A percentile compares a stretch with the other conserved stretches of the same genome.
Evolutionary conservation across 2,797 vertebrate species (phyloP).

Genomic region (Sebastes hubbsi): DNA sequence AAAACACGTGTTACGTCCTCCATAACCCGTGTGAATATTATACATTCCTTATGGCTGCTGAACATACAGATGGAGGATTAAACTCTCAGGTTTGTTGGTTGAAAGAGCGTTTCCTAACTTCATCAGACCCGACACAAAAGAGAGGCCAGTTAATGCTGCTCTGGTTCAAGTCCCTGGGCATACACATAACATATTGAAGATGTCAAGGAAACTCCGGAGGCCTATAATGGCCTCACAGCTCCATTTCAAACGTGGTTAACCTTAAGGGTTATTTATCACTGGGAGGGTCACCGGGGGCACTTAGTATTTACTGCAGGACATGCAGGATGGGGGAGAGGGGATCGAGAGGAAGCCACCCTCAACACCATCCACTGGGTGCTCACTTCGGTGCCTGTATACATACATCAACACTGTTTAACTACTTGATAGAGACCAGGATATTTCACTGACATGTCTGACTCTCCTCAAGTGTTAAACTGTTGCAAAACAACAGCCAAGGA

Average conservation of each 20-base stretch:
- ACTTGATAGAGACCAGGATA: slow-evolving; percentile 40
- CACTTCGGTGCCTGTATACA: slow-evolving; percentile 30
- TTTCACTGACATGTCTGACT: slow-evolving; percentile 31
- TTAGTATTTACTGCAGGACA: slow-evolving; percentile 82
- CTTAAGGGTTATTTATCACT: slow-evolving; percentile 84
- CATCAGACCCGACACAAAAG: slow-evolving; percentile 56
- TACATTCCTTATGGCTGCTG: background rate
- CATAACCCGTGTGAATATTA: background rate
- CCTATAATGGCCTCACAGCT: slow-evolving; percentile 79
- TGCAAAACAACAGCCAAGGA: slow-evolving; percentile 26
- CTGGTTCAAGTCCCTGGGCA: slow-evolving; percentile 52
- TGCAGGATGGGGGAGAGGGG: slow-evolving; percentile 52
- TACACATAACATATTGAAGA: slow-evolving; percentile 79
- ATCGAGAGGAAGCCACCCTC: slow-evolving; percentile 57
- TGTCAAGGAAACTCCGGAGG: slow-evolving; percentile 80
- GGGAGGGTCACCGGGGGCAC: slow-evolving; percentile 74
- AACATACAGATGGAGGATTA: background rate
- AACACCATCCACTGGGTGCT: slow-evolving; percentile 37
- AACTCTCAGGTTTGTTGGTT: slow-evolving; percentile 13
- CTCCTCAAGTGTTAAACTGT: slow-evolving; percentile 12
- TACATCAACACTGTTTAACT: slow-evolving; percentile 48
- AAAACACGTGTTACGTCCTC: background rate
- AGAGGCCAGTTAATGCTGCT: slow-evolving; percentile 48
- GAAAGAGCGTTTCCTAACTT: slow-evolving; percentile 35
- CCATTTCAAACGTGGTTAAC: slow-evolving; percentile 85